Evolutionary conservation across 2,113 vertebrate genomes (phyloP), one percentile per base, ranked within the genome.

Genomic region (Urocitellus parryii): DNA sequence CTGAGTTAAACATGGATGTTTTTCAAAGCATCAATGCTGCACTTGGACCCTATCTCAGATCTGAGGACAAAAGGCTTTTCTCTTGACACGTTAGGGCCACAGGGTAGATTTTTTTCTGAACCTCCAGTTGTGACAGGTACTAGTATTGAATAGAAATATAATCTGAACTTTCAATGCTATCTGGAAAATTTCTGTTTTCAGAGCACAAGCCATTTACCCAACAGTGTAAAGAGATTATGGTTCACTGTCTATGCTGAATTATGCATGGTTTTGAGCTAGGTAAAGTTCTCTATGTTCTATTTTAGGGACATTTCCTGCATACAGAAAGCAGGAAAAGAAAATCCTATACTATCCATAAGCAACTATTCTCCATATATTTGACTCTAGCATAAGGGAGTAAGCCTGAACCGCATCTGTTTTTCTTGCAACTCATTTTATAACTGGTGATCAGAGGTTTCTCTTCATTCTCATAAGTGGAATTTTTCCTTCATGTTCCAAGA

Each of bases 231-330:
- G 95, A 97, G 84, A 98, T 98, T 97, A 98, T 88, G 82, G 97
- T 96, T 98, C 96, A 95, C 92, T 97, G 91, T 96, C 65, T 97
- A 39, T 83, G 42, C 96, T 98, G 98, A 98, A 98, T 98, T 98
- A 98, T 98, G 88, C 87, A 97, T 98, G 95, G 42, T 12, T 98
- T 98, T 98, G 93, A 91, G 87, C 97, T 97, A 97, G 80, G 88
- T 72, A 96, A 89, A 97, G 76, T 97, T 97, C 61, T 97, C 51
- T 90, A 48, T 74, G 48, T 97, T 96, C 93, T 97, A 97, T 96
- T 98, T 97, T 97, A 90, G 84, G 95, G 91, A 89, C 8, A 68
- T 85, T 97, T 97, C 63, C 8, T 92, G 90, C 94, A 96, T 63
- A 51, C 11, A 51, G 48, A 79, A 51, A 91, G 45, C 14, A n/a